Evolutionary conservation across 2,113 vertebrate species (phyloP).

Genomic region (Manacus vitellinus): DNA sequence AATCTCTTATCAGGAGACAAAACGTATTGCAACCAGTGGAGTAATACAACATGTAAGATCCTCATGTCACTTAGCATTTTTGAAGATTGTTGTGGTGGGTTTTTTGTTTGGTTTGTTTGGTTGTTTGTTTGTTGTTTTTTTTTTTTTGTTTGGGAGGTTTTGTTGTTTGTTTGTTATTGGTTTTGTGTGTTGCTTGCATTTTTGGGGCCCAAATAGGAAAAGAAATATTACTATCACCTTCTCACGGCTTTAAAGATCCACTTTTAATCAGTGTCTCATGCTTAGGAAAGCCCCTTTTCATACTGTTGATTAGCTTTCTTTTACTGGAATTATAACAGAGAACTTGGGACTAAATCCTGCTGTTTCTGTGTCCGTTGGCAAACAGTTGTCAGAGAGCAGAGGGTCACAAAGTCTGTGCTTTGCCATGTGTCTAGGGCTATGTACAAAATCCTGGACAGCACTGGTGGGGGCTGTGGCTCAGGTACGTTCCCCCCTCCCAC

Average conservation of each 20-base stretch:
- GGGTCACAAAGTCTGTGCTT: background rate
- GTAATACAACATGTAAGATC: background rate
- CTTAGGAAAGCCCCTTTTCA: background rate
- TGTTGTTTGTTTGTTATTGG: background rate
- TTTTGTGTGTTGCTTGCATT: background rate
- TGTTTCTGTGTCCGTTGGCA: background rate
- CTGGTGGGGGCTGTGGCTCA: background rate
- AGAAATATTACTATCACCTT: background rate
- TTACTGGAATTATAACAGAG: background rate
- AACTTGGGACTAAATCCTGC: background rate
- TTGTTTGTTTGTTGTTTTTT: background rate
- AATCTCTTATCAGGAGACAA: background rate
- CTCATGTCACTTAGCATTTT: background rate
- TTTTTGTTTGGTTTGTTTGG: too few relatives aligned
- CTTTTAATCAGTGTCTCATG: background rate
- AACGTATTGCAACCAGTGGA: background rate
- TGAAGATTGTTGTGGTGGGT: background rate
- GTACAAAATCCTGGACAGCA: background rate
- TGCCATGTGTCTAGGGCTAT: accelerated
- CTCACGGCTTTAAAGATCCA: background rate
- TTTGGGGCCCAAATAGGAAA: background rate
- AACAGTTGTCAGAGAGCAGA: background rate
- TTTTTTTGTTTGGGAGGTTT: background rate
- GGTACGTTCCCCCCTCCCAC: background rate
- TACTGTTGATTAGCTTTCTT: background rate